Conservation (phyloP, 2,797 vertebrate genomes). For the Gobio occitaniae region DNA sequence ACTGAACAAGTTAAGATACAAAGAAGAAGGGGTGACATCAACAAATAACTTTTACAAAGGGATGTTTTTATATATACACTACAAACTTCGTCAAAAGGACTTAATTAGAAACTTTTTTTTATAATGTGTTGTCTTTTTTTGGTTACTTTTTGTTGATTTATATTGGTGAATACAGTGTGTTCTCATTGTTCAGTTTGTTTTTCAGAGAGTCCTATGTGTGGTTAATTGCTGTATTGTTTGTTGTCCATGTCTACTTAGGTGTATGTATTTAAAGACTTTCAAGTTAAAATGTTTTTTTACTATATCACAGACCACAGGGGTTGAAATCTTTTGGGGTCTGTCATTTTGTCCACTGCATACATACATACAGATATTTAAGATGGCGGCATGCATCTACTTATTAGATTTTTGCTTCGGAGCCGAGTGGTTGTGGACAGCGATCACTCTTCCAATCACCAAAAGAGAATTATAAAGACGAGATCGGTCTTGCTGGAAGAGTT, state of each 20-base stretch:
- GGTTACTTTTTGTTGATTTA: not conserved
- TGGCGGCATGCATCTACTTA: no score
- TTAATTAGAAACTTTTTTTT: not conserved
- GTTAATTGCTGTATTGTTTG: not conserved
- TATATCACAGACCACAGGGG: not conserved
- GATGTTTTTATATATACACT: not conserved
- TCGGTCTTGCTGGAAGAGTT: no score
- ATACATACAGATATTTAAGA: no score
- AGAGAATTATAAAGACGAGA: no score
- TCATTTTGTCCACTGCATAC: not conserved
- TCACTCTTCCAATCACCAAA: no score
- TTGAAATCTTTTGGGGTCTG: not conserved
- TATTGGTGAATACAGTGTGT: not conserved
- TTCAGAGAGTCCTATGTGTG: not conserved
- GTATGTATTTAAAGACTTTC: not conserved
- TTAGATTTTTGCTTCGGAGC: no score
- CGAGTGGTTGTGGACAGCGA: no score
- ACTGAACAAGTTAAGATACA: no score
- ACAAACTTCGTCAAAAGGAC: not conserved
- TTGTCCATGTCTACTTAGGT: not conserved
- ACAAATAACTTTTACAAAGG: no score
- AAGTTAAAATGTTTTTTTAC: not conserved
- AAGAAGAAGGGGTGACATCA: not conserved
- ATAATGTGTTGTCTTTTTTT: not conserved
- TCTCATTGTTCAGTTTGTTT: not conserved